These are phyloP conservation scores for Ormia ochracea DNA, from an alignment of 2,888 invertebrate genomes.

Conservation along the genomic window DNA sequence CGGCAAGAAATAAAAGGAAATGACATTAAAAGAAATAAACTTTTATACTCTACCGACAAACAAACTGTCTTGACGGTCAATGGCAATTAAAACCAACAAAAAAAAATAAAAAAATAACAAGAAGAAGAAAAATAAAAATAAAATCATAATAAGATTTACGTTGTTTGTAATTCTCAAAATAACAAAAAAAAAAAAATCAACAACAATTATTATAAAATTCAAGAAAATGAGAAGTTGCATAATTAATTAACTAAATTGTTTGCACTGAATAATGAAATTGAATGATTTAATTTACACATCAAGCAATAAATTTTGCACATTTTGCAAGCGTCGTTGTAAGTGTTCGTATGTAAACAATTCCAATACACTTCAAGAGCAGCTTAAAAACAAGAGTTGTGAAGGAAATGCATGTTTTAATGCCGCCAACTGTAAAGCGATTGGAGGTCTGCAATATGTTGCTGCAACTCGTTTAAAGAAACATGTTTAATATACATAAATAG, in stretches of 20 bases:
- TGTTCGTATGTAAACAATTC: neutral
- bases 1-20: constrained; percentile 47
- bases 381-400: too few species aligned
- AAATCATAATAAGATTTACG: neutral
- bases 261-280: neutral
- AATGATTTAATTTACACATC: constrained; percentile 5
- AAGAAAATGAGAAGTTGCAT: neutral
- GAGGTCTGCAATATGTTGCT: too few species aligned
- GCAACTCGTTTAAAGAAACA: too few species aligned
- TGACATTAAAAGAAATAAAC: constrained; percentile 50
- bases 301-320: neutral
- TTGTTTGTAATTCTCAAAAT: constrained; percentile 7
- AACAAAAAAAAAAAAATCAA: too few species aligned
- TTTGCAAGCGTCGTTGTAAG: neutral
- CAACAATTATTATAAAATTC: neutral
- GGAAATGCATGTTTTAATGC: too few species aligned
- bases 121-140: neutral
- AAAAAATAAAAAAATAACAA: neutral
- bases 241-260: constrained; percentile 32
- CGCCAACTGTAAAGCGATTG: too few species aligned
- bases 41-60: constrained; percentile 53
- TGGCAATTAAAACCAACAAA: constrained; percentile 54
- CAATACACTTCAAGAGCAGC: too few species aligned
- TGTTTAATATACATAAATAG: too few species aligned
- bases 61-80: constrained; percentile 61